A percentile compares a stretch with the other conserved stretches of the same genome.
Evolutionary conservation across 2,113 vertebrate genomes (phyloP).

Genomic region (Caranx ignobilis): DNA sequence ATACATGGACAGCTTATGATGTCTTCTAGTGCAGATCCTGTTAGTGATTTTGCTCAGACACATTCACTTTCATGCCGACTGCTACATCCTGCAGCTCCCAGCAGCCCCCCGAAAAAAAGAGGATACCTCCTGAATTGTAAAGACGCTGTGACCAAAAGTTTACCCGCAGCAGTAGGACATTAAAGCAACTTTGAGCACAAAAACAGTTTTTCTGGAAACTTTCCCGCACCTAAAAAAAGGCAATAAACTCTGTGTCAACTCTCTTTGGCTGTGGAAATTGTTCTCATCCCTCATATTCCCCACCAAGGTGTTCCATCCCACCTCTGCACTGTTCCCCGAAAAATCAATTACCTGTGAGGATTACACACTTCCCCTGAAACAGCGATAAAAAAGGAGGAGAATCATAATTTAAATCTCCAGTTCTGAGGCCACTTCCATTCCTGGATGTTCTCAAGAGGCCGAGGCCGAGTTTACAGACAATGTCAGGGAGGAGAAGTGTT

Average conservation of each 20-base stretch:
- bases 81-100: constrained; percentile 23
- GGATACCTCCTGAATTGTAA: constrained; percentile 21
- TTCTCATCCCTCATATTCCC: constrained; percentile 33
- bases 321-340: neutral
- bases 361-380: constrained; percentile 25
- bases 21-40: constrained; percentile 21
- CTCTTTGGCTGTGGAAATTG: constrained; percentile 42
- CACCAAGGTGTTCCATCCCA: constrained; percentile 28
- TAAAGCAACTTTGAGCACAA: constrained; percentile 25
- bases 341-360: constrained; percentile 66
- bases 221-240: constrained; percentile 9
- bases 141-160: constrained; percentile 45
- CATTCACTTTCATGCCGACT: neutral
- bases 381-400: constrained; percentile 15
- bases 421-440: constrained; percentile 40
- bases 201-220: constrained; percentile 33
- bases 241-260: constrained; percentile 56
- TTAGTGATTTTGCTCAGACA: constrained; percentile 25
- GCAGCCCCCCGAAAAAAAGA: neutral
- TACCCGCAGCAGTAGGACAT: constrained; percentile 23
- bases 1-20: constrained; percentile 3
- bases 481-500: constrained; percentile 36
- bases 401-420: constrained; percentile 55
- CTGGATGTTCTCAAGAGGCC: constrained; percentile 4
- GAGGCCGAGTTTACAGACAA: constrained; percentile 15